phyloP scores from a whole-genome alignment of 2,797 vertebrate genomes.

The Typhlichthys eigenmanni region DNA sequence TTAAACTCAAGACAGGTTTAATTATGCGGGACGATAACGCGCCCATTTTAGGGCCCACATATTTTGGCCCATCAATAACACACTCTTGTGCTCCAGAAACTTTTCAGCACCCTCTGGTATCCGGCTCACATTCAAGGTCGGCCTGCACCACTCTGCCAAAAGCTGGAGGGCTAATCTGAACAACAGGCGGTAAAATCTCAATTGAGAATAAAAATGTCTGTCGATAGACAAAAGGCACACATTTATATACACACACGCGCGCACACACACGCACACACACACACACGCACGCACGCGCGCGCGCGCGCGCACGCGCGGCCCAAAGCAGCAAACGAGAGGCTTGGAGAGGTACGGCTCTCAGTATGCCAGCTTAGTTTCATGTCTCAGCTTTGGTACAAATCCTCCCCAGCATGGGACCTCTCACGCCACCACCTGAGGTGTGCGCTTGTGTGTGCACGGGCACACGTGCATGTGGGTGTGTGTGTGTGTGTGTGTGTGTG shows the following conservation, averaged over 20 bases:
- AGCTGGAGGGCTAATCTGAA: constrained; percentile 45
- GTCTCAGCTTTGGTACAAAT: constrained; percentile 71
- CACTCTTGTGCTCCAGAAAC: constrained; percentile 45
- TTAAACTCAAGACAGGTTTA: constrained; percentile 51
- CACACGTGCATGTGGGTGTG: constrained; percentile 26
- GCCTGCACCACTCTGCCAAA: constrained; percentile 23
- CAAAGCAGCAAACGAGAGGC: constrained; percentile 50
- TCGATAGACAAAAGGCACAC: not conserved
- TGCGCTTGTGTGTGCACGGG: constrained; percentile 21
- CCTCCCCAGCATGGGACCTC: constrained; percentile 64
- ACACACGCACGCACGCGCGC: constrained; percentile 6
- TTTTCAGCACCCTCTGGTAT: constrained; percentile 57
- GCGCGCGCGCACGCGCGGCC: constrained; percentile 22
- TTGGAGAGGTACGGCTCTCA: constrained; percentile 41
- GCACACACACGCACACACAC: constrained; percentile 20
- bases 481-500: constrained; percentile 10
- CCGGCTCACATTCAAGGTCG: constrained; percentile 52
- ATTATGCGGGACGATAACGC: constrained; percentile 64
- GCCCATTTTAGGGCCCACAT: constrained; percentile 52
- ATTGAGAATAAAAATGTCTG: constrained; percentile 7
- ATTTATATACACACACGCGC: constrained; percentile 12
- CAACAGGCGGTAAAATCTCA: constrained; percentile 33
- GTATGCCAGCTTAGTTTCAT: constrained; percentile 71
- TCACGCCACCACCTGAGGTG: constrained; percentile 64
- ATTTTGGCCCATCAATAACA: constrained; percentile 52